These are phyloP conservation scores for Plutella xylostella DNA, from an alignment of 2,888 invertebrate genomes.

Conservation along the genomic window DNA sequence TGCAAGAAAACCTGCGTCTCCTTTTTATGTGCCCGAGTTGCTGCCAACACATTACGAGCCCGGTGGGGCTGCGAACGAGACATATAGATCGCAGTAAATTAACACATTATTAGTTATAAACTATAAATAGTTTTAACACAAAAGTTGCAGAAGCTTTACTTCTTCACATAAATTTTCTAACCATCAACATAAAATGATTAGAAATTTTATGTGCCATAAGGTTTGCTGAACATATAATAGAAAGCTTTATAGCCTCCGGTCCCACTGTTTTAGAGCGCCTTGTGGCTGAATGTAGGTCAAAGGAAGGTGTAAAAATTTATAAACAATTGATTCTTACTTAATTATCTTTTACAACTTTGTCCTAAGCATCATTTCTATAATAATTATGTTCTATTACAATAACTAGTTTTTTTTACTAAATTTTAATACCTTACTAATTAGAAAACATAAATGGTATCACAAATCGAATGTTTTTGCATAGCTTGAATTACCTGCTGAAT, in stretches of 20 bases:
- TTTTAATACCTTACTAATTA: too few relatives aligned
- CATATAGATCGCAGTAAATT: conserved; percentile 10
- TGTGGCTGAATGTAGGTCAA: conserved; percentile 2
- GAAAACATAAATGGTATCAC: too few relatives aligned
- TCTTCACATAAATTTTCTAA: conserved; percentile 8
- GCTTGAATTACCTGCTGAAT: conserved; percentile 22
- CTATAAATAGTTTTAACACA: too few relatives aligned
- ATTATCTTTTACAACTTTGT: too few relatives aligned
- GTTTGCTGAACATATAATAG: conserved; percentile 35
- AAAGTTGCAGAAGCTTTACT: background rate
- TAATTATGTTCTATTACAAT: too few relatives aligned
- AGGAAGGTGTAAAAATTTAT: conserved; percentile 6
- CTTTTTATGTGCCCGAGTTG: conserved; percentile 22
- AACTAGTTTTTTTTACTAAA: too few relatives aligned
- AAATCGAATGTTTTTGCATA: too few relatives aligned
- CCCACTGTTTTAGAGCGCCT: conserved; percentile 9
- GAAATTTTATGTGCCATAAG: conserved; percentile 37
- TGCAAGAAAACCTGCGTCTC: conserved; percentile 32
- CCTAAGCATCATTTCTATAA: too few relatives aligned
- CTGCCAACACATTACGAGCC: conserved; percentile 4
- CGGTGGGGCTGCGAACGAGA: conserved; percentile 7
- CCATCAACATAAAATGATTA: conserved; percentile 21
- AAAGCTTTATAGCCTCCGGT: conserved; percentile 55
- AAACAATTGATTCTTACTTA: too few relatives aligned
- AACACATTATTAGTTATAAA: conserved; percentile 8